Base-by-base conservation (phyloP, 2,113 vertebrate species). In the Paedocypris sp. region DNA sequence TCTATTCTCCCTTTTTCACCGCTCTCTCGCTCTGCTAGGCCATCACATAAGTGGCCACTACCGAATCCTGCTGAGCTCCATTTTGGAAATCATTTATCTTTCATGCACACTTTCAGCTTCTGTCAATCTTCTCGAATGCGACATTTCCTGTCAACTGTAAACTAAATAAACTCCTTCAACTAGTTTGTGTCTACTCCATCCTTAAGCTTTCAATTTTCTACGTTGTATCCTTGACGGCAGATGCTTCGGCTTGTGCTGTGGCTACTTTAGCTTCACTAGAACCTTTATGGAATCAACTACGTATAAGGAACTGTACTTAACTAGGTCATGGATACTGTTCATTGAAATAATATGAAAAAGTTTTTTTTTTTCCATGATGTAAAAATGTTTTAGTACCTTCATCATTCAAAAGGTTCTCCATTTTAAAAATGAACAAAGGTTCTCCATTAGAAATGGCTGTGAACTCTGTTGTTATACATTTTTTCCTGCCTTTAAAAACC, bases 81-180 rank as follows among this genome's bases (percentile, higher is more conserved):
- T 79, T 79, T 77, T 70, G 75, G 78, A 78, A 72, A 75, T 62
- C 68, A 75, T 79, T 82, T 79, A 82, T 82, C 79, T 76, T 79
- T 77, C 70, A 76, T 69, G 75, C 76, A 77, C 78, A 81, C 74
- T 69, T 70, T 41, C 62, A 79, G 77, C 74, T 76, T 67, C 68
- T 73, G 74, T 76, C 75, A 69, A 52, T 71, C 67, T 75, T 76
- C 77, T 73, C 64, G 74, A 82, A 78, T 79, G 75, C 75, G 74
- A 78, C 74, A 66, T 79, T 80, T 77, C 70, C 70, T 70, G 76
- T 61, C 62, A 68, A 79, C 75, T 77, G 72, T 79, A 83, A 79
- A 81, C 73, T 81, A 39, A 75, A 73, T 73, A 71, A 58, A 78
- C 64, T 42, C 71, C 73, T 73, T 76, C 73, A 74, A 73, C 73